Evolutionary conservation across 2,797 vertebrate genomes (phyloP).

Genomic region (Alca torda): DNA sequence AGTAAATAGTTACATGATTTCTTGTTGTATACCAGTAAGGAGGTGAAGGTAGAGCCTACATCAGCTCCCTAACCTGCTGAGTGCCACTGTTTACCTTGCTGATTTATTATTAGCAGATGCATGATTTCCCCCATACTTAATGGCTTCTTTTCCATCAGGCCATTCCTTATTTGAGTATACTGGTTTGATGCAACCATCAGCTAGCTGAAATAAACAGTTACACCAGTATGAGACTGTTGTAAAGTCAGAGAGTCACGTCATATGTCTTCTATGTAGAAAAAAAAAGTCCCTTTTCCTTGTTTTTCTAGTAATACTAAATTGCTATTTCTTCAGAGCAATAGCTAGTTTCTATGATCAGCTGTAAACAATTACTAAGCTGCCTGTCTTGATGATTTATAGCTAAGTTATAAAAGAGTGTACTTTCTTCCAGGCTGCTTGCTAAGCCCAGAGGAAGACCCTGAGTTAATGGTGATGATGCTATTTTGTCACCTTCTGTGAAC

Average conservation of each 20-base stretch:
- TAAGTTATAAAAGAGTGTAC: conserved; percentile 16
- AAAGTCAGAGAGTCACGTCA: not conserved
- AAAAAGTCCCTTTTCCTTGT: not conserved
- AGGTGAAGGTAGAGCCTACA: not conserved
- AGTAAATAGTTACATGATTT: not conserved
- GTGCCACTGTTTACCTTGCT: not conserved
- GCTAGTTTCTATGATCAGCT: conserved; percentile 32
- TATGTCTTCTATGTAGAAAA: not conserved
- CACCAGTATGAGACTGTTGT: not conserved
- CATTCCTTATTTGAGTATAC: not conserved
- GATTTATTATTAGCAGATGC: not conserved
- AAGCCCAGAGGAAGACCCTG: conserved; percentile 49
- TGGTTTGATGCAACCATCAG: not conserved
- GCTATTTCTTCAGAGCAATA: not conserved
- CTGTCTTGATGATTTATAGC: conserved; percentile 45
- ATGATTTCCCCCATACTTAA: not conserved
- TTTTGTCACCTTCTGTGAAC: conserved; percentile 62
- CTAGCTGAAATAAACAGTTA: not conserved
- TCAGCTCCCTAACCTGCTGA: not conserved
- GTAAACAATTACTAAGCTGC: conserved; percentile 55
- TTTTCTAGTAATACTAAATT: not conserved
- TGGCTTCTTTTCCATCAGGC: not conserved
- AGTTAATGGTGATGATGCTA: conserved; percentile 10
- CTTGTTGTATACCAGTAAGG: fast-evolving
- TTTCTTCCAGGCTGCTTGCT: conserved; percentile 41